Conservation (phyloP, 2,113 vertebrate genomes). For the Martes martes region DNA sequence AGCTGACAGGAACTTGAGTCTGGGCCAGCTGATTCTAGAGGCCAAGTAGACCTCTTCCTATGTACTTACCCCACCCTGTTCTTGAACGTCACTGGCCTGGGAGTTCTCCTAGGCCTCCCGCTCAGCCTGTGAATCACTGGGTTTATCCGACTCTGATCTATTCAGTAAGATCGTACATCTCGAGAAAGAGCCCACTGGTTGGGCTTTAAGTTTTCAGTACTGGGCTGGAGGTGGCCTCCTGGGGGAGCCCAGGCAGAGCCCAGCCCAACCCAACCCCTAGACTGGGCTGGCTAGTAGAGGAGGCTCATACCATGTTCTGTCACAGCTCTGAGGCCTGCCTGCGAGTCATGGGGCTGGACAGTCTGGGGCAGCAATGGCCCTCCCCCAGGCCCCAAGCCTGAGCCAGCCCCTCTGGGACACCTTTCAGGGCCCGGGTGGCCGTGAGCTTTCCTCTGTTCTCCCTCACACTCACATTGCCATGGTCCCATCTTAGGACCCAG, state of each 20-base stretch:
- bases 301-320: background rate
- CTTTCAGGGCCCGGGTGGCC: background rate
- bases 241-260: background rate
- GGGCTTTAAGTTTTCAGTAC: background rate
- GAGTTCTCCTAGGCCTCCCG: background rate
- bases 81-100: background rate
- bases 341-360: background rate
- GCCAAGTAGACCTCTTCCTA: background rate
- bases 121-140: background rate
- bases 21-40: background rate
- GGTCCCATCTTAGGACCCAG: background rate
- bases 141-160: background rate
- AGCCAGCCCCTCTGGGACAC: background rate
- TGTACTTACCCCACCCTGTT: background rate
- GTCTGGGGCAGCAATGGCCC: background rate
- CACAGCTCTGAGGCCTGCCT: background rate
- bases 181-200: background rate
- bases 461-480: background rate
- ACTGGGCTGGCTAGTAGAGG: background rate
- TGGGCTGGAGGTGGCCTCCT: background rate
- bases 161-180: background rate
- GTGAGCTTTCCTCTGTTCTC: background rate
- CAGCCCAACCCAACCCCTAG: background rate
- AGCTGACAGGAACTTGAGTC: background rate
- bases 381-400: background rate